Evolutionary conservation across 2,113 vertebrate genomes (phyloP), one percentile per base, ranked within the genome.

Genomic region (Chaetura pelagica): DNA sequence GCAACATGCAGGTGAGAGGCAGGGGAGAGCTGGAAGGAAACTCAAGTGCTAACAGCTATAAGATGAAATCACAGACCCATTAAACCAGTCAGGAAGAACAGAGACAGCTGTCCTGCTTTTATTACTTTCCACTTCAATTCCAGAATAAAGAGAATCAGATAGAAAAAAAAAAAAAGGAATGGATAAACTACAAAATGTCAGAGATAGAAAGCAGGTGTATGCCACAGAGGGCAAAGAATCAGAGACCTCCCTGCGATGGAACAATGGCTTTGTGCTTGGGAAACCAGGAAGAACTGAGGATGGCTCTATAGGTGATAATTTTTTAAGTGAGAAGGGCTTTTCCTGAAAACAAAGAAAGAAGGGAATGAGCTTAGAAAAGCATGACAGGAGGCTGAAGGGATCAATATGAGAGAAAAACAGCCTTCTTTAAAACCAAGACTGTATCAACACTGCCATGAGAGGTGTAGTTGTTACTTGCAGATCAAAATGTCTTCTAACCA

Each of bases 121-220:
- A 89, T 11, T 93, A 64, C 67, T 90, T 89, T 94, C 69, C 76
- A 87, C 51, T 93, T 88, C 85, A 85, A 55, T 94, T 84, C 46
- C 69, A 86, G 61, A 90, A 73, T 86, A 97, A 80, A 59, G 38
- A 86, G 61, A 94, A 82, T 30, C 64, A 51, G 75, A 55, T 42
- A 61, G 52, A 42, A 30, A n/a, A 26, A 42, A 38, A 38, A 68
- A 72, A 94, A 83, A 55, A 35, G 15, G 16, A 87, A 63, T 1
- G 2, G 64, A 64, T n/a, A 89, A 74, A 95, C 18, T 77, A 75
- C 29, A 77, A 68, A 82, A 69, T 54, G 27, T 90, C 67, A 85
- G 71, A 74, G 62, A 88, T 2, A 57, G 14, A 48, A 89, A 49
- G 67, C 38, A 71, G 72, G 30, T 55, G 61, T 52, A 48, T 81